Evolutionary conservation across 2,888 invertebrate genomes (phyloP).

Genomic region (Spialia ferax): DNA sequence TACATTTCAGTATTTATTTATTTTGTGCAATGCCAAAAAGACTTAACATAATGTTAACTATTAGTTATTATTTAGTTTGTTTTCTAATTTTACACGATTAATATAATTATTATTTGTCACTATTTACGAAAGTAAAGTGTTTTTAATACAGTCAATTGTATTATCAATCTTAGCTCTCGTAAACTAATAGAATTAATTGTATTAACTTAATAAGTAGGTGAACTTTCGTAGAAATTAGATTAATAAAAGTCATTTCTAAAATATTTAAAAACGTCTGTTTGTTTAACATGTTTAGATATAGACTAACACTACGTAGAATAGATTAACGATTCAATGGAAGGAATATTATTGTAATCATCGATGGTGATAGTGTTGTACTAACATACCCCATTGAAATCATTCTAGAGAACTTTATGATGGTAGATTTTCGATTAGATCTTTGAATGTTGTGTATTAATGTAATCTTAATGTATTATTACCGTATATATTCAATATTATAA

Average conservation of each 20-base stretch:
- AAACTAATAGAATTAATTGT: slow-evolving; percentile 83
- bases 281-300: slow-evolving; percentile 86
- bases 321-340: slow-evolving; percentile 74
- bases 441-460: slow-evolving; percentile 68
- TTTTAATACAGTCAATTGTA: slow-evolving; percentile 58
- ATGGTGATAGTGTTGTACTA: slow-evolving; percentile 69
- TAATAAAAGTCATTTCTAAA: slow-evolving; percentile 85
- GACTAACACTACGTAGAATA: slow-evolving; percentile 85
- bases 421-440: slow-evolving; percentile 66
- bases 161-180: slow-evolving; percentile 70
- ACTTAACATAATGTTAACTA: slow-evolving; percentile 63
- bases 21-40: slow-evolving; percentile 70
- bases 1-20: slow-evolving; percentile 69
- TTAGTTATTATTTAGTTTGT: slow-evolving; percentile 72
- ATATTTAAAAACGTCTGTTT: slow-evolving; percentile 84
- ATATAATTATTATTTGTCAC: slow-evolving; percentile 59
- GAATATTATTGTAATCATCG: slow-evolving; percentile 54
- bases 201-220: slow-evolving; percentile 79
- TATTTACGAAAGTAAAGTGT: slow-evolving; percentile 65
- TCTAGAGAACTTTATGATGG: slow-evolving; percentile 66
- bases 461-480: slow-evolving; percentile 59
- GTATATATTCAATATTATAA: slow-evolving; percentile 62
- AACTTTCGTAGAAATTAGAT: slow-evolving; percentile 77
- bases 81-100: slow-evolving; percentile 58
- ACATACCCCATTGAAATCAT: slow-evolving; percentile 76